These are phyloP conservation scores for Tridacna crocea DNA, from an alignment of 2,888 invertebrate species.

Conservation along the genomic window DNA sequence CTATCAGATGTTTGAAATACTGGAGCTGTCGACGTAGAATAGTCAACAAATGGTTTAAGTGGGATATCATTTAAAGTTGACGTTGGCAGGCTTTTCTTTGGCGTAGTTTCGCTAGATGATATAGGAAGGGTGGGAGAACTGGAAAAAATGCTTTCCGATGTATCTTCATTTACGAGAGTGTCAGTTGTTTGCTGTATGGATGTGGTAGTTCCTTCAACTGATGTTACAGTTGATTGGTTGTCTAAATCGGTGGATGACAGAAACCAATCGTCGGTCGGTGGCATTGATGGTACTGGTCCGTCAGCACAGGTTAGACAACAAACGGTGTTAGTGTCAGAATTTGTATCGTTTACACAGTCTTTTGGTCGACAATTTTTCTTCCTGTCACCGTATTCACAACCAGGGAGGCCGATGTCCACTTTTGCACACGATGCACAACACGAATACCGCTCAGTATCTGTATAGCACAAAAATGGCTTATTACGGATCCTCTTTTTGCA, in stretches of 20 bases:
- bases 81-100: too few relatives aligned
- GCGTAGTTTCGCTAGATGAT: too few relatives aligned
- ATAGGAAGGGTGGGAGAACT: too few relatives aligned
- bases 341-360: constrained; percentile 28
- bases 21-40: too few relatives aligned
- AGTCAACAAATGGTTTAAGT: too few relatives aligned
- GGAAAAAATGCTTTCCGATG: too few relatives aligned
- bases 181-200: too few relatives aligned
- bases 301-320: constrained; percentile 57
- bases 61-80: too few relatives aligned
- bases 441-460: constrained; percentile 27
- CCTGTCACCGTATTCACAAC: constrained; percentile 58
- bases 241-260: background rate
- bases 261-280: constrained; percentile 8
- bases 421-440: constrained; percentile 50
- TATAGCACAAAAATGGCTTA: constrained; percentile 40
- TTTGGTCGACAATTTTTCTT: constrained; percentile 24
- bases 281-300: constrained; percentile 47
- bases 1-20: too few relatives aligned
- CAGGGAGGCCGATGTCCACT: constrained; percentile 29
- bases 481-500: constrained; percentile 24
- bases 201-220: background rate
- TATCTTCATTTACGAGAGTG: too few relatives aligned
- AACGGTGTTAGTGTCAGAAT: constrained; percentile 13
- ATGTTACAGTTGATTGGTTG: background rate